Percentiles rank a stretch among this genome's conserved stretches.
These are phyloP conservation scores for Ypsolopha sequella DNA, from an alignment of 2,888 invertebrate genomes.

Conservation along the genomic window DNA sequence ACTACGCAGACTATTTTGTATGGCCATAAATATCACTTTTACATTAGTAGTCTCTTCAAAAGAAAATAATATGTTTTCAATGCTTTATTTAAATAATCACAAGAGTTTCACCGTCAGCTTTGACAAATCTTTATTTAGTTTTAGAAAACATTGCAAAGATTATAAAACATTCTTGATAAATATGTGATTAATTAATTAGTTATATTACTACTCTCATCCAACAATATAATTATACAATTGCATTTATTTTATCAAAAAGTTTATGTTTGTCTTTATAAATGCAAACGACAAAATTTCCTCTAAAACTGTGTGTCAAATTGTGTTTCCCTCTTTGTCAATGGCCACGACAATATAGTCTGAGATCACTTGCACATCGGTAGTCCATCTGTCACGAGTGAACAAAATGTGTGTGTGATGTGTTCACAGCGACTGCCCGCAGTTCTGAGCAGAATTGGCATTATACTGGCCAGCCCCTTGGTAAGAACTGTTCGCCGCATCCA, in stretches of 20 bases:
- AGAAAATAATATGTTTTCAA: no score
- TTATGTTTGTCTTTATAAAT: no score
- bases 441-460: slow-evolving; percentile 96
- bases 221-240: background rate
- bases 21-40: slow-evolving; percentile 31
- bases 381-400: slow-evolving; percentile 67
- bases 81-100: no score
- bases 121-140: slow-evolving; percentile 6
- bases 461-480: slow-evolving; percentile 96
- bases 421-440: slow-evolving; percentile 96
- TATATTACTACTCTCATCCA: background rate
- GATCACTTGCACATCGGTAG: slow-evolving; percentile 59
- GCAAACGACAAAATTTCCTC: no score
- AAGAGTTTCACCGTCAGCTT: no score
- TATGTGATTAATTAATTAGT: background rate
- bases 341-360: slow-evolving; percentile 63
- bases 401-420: slow-evolving; percentile 75
- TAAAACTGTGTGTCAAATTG: background rate
- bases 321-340: slow-evolving; percentile 15
- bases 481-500: slow-evolving; percentile 71
- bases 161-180: slow-evolving; percentile 3
- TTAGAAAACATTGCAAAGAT: slow-evolving; percentile 66
- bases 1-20: slow-evolving; percentile 56
- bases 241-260: no score
- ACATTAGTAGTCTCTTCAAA: no score